A percentile compares a stretch with the other conserved stretches of the same genome.
Conservation (phyloP, 1,140 invertebrate genomes). For the Leptopilina clavipes region DNA sequence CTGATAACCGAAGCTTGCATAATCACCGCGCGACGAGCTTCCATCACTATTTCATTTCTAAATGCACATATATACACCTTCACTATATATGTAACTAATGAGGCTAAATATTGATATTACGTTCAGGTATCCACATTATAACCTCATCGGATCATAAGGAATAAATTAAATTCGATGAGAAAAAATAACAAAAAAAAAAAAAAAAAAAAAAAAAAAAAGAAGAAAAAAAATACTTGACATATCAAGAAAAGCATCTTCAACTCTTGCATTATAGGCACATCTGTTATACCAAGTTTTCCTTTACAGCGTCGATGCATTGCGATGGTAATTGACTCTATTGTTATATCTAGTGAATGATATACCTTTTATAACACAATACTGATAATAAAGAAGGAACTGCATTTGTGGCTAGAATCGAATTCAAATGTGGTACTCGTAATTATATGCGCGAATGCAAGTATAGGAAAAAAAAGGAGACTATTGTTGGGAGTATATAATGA, state of each 20-base stretch:
- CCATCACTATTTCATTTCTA: not conserved
- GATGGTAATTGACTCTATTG: constrained; percentile 54
- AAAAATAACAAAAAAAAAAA: too few relatives aligned
- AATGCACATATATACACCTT: not conserved
- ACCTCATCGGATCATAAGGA: constrained; percentile 24
- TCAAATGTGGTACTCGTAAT: constrained; percentile 23
- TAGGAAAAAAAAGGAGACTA: not conserved
- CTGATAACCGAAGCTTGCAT: constrained; percentile 29
- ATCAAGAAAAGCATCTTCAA: constrained; percentile 47
- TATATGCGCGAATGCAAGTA: constrained; percentile 21
- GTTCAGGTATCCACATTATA: not conserved
- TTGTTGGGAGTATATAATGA: constrained; percentile 10
- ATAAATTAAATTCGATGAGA: constrained; percentile 25
- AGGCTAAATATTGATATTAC: constrained; percentile 27
- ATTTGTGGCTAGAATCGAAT: constrained; percentile 30
- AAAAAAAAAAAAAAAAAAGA: not conserved
- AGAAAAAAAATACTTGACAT: constrained; percentile 29
- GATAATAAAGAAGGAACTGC: not conserved
- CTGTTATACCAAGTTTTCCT: constrained; percentile 52
- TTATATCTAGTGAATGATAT: constrained; percentile 19
- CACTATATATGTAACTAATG: not conserved
- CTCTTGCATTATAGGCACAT: constrained; percentile 42
- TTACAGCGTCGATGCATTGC: constrained; percentile 44
- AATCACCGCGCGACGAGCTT: constrained; percentile 18
- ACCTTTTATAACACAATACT: not conserved